These are phyloP conservation scores for Lucifuga dentata DNA, from an alignment of 2,113 vertebrate genomes.

Conservation along the genomic window DNA sequence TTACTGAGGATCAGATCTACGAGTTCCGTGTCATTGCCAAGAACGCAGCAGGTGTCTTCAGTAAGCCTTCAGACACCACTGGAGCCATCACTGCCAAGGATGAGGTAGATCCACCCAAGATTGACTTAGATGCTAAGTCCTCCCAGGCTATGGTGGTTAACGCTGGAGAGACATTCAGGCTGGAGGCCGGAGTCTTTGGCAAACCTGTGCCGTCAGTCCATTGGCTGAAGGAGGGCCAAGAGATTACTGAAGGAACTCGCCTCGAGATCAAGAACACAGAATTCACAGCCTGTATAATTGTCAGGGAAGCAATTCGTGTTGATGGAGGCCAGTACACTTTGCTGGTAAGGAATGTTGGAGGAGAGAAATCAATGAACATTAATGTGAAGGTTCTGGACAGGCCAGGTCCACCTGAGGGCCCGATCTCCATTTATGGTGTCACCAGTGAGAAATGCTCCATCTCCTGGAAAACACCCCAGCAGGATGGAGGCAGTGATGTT, in stretches of 20 bases:
- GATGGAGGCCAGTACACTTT: slow-evolving; percentile 95
- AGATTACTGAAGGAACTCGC: slow-evolving; percentile 89
- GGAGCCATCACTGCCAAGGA: slow-evolving; percentile 95
- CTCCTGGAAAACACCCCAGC: slow-evolving; percentile 93
- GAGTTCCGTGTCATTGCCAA: slow-evolving; percentile 97
- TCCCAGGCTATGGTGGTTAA: slow-evolving; percentile 89
- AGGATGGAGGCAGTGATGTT: slow-evolving; percentile 95
- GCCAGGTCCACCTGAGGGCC: slow-evolving; percentile 95
- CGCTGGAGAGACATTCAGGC: slow-evolving; percentile 92
- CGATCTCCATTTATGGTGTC: slow-evolving; percentile 89
- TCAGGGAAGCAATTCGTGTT: slow-evolving; percentile 92
- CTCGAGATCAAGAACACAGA: slow-evolving; percentile 93
- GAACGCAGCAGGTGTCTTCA: slow-evolving; percentile 93
- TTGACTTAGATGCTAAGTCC: slow-evolving; percentile 94
- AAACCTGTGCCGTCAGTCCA: slow-evolving; percentile 92
- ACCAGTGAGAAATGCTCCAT: slow-evolving; percentile 94
- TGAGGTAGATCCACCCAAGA: slow-evolving; percentile 94
- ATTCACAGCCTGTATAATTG: slow-evolving; percentile 88
- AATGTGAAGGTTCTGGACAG: slow-evolving; percentile 95
- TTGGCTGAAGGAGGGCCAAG: slow-evolving; percentile 89
- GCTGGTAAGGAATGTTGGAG: slow-evolving; percentile 94
- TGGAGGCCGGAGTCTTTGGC: slow-evolving; percentile 91
- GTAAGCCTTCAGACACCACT: slow-evolving; percentile 94
- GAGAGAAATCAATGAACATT: slow-evolving; percentile 90
- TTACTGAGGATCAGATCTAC: slow-evolving; percentile 93